phyloP scores from a whole-genome alignment of 2,888 invertebrate species.

The Microplitis deprimator region DNA sequence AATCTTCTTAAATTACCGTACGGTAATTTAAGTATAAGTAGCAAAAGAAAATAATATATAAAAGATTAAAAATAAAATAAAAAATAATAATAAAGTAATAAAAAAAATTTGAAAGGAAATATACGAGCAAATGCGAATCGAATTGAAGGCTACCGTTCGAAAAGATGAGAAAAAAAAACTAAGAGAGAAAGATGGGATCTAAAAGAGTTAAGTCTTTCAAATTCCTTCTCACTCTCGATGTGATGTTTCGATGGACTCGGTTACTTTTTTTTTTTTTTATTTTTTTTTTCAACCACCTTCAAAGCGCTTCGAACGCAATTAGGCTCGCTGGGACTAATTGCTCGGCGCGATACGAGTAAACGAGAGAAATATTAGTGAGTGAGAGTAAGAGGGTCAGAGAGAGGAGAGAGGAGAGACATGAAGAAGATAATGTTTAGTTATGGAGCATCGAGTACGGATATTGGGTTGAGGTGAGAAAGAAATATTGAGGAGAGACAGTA shows the following conservation, averaged over 20 bases:
- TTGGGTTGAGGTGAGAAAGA: slow-evolving; percentile 34
- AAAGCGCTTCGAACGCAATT: slow-evolving; percentile 46
- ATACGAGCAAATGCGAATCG: slow-evolving; percentile 38
- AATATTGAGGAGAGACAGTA: slow-evolving; percentile 45
- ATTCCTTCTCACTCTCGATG: slow-evolving; percentile 22
- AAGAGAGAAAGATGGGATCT: background rate
- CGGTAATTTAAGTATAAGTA: background rate
- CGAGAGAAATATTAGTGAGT: background rate
- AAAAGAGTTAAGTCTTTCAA: slow-evolving; percentile 21
- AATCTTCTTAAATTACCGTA: background rate
- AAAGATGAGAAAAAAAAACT: slow-evolving; percentile 11
- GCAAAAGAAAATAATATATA: background rate
- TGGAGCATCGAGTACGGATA: background rate
- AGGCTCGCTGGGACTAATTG: slow-evolving; percentile 50
- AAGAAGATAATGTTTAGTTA: slow-evolving; percentile 17
- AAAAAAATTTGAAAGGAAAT: slow-evolving; percentile 18
- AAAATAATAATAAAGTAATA: slow-evolving; percentile 11
- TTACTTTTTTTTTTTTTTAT: slow-evolving; percentile 27
- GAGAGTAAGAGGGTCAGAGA: background rate
- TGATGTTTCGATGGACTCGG: background rate
- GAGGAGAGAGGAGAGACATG: slow-evolving; percentile 30
- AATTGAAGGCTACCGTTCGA: slow-evolving; percentile 44
- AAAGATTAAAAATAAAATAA: slow-evolving; percentile 3
- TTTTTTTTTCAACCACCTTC: slow-evolving; percentile 20
- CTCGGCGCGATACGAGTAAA: slow-evolving; percentile 16